Percentiles rank a stretch among this genome's conserved stretches.
Conservation (phyloP, 2,797 vertebrate genomes). For the Sebastes dallii region DNA sequence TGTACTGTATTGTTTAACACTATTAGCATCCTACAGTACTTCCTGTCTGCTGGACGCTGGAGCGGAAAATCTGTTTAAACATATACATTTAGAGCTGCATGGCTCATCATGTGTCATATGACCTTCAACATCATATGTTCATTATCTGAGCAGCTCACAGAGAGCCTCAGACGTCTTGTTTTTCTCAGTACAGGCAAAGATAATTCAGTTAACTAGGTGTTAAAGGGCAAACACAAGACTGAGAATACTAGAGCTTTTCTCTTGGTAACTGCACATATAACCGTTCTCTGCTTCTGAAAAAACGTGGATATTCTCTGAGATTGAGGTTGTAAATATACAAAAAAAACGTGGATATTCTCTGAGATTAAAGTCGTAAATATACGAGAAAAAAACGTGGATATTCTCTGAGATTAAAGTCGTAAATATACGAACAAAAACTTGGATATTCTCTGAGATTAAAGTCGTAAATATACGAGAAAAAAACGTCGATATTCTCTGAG, state of each 20-base stretch:
- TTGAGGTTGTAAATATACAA: no score
- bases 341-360: no score
- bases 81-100: not conserved
- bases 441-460: no score
- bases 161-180: not conserved
- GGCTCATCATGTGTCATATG: not conserved
- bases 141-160: not conserved
- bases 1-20: not conserved
- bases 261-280: not conserved
- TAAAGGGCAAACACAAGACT: not conserved
- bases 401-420: no score
- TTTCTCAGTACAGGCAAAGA: not conserved
- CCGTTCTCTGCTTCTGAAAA: no score
- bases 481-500: no score
- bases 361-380: no score
- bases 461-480: no score
- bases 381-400: no score
- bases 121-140: not conserved
- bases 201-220: not conserved
- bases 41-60: not conserved
- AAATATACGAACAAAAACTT: no score
- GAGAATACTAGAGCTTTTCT: not conserved
- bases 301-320: no score
- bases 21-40: not conserved
- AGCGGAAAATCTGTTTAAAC: conserved; percentile 8